Base-by-base conservation (phyloP, 2,888 invertebrate genomes). In the Melikaiella ostensackeni region DNA sequence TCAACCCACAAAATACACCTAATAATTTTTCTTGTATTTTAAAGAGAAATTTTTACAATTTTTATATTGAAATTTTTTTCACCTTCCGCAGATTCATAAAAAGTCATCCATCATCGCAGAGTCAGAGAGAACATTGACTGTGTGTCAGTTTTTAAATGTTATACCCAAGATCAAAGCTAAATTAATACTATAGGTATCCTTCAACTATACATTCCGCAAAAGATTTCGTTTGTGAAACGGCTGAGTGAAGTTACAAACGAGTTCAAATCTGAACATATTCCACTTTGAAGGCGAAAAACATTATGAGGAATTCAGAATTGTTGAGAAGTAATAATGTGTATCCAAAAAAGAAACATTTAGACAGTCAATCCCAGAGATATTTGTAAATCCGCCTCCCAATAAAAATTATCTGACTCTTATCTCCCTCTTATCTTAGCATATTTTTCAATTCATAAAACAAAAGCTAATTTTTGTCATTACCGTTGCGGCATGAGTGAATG, bases 81-180 rank as follows among this genome's bases (percentile, higher is more conserved):
- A n/a, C 50, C 8, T 50, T n/a, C n/a, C 50, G n/a, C 50, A 50
- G 24, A 13, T 24, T 70, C 46, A 24, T 46, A 27, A 46, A 66
- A 46, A 66, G 27, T 66, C 27, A 66, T 66, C 19, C 66, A 66
- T n/a, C n/a, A 9, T n/a, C 9, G 50, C n/a, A 9, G 19, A 19
- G 50, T 50, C 50, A 50, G 9, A 50, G 50, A n/a, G 50, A 50
- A 50, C 50, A 50, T n/a, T 50, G 50, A 57, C 57, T 13, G 57
- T 24, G 62, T 19, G 62, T 19, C n/a, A n/a, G 33, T 50, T 50
- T 70, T 46, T 27, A 50, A 70, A 46, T 70, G 11, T 50, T 57
- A 57, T 13, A 57, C 6, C 11, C 57, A 57, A 57, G 57, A 57
- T 57, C 24, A 57, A 57, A 57, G 57, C 57, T 24, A 57, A 57